Evolutionary conservation across 2,888 invertebrate genomes (phyloP), one percentile per base, ranked within the genome.

Genomic region (Scotopteryx bipunctaria): DNA sequence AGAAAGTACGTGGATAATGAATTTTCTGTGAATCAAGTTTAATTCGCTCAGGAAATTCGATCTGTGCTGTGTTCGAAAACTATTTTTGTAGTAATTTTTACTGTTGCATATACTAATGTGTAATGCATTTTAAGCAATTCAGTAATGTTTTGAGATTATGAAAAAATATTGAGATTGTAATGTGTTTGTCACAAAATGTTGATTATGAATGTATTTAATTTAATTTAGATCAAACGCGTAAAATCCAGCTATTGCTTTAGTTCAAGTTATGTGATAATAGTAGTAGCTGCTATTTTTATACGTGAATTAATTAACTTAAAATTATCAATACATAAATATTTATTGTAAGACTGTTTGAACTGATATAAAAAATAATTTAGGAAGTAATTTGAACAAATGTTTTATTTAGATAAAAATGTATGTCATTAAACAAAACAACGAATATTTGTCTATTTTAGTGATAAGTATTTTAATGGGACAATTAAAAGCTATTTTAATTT

Each of bases 401-500:
- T 46, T 17, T 25, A 23, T 25, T 29, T 33, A 11, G 23, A 35
- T 15, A 21, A 23, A 38, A 46, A 25, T 41, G 27, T 51, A n/a
- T n/a, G n/a, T 38, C 19, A 33, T 15, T 29, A 21, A 35, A 36
- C 21, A 31, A 48, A n/a, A 53, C 60, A 60, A 53, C 55, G 57
- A 60, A 45, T 29, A 11, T 29, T 51, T 59, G 48, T 57, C 57
- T 54, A 55, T 44, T 46, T 31, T 23, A 53, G 49, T 53, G 44
- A 47, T 48, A 50, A 49, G 4, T 11, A 5, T 27, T 9, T 27
- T 11, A 27, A 27, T n/a, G 27, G 11, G 11, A 27, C 9, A 9
- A 9, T 11, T 5, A 27, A 27, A 5, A 11, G 11, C 9, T 27
- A 11, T 27, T 27, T 27, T 27, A 27, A 9, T 11, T 27, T 2